These are phyloP conservation scores for Dryococelus australis DNA, from an alignment of 2,888 invertebrate genomes.

Conservation along the genomic window DNA sequence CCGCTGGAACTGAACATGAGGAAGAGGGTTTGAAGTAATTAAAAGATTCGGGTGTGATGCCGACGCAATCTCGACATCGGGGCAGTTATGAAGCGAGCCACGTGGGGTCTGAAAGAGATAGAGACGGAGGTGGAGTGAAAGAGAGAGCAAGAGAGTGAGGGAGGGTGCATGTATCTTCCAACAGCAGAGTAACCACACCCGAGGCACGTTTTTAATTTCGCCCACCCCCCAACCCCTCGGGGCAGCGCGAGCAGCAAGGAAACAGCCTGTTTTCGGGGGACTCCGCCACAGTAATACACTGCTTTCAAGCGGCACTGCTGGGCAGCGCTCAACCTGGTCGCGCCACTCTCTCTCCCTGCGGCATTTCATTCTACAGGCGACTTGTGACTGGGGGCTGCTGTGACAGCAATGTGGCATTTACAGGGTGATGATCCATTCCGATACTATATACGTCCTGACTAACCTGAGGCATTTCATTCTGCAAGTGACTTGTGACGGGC, in stretches of 20 bases:
- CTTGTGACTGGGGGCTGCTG: too few relatives aligned
- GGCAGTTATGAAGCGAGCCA: neutral
- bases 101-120: neutral
- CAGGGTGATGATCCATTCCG: too few relatives aligned
- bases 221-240: conserved; percentile 32
- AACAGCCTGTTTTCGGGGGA: conserved; percentile 43
- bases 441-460: too few relatives aligned
- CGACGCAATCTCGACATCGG: neutral
- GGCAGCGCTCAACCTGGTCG: neutral
- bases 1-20: neutral
- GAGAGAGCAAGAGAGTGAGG: neutral
- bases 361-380: too few relatives aligned
- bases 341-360: too few relatives aligned
- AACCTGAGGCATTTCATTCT: too few relatives aligned
- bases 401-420: too few relatives aligned
- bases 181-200: conserved; percentile 36
- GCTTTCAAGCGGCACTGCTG: neutral
- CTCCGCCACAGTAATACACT: neutral
- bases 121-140: neutral
- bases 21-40: neutral
- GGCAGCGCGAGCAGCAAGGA: conserved; percentile 41
- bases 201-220: conserved; percentile 47
- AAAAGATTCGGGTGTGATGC: neutral
- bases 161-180: neutral
- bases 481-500: too few relatives aligned